These are phyloP conservation scores for Hippoglossus hippoglossus DNA, from an alignment of 2,797 vertebrate genomes.

Conservation along the genomic window DNA sequence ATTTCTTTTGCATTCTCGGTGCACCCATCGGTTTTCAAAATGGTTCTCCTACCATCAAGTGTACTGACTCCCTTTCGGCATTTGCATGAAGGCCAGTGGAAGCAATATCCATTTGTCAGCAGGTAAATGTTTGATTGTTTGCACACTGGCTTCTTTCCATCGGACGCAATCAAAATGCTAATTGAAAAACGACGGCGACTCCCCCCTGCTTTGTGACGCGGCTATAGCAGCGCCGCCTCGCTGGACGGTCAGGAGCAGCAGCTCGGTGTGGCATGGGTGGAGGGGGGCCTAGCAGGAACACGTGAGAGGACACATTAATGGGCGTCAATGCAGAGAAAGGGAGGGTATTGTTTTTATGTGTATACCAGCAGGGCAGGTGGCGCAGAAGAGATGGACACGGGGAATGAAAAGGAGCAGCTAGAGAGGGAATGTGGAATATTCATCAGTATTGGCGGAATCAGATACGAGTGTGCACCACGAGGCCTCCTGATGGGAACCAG, in stretches of 20 bases:
- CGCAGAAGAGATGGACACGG: background rate
- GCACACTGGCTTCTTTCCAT: slow-evolving; percentile 57
- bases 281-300: slow-evolving; percentile 31
- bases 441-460: slow-evolving; percentile 49
- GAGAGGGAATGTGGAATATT: slow-evolving; percentile 5
- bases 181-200: slow-evolving; percentile 70
- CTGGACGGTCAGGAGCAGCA: slow-evolving; percentile 38
- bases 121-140: slow-evolving; percentile 75
- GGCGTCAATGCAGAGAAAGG: background rate
- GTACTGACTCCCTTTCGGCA: slow-evolving; percentile 42
- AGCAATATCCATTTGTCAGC: slow-evolving; percentile 62
- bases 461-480: slow-evolving; percentile 51
- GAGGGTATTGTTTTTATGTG: background rate
- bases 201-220: slow-evolving; percentile 44
- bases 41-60: slow-evolving; percentile 35
- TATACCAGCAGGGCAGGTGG: background rate
- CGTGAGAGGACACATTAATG: background rate
- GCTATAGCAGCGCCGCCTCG: slow-evolving; percentile 50
- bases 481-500: slow-evolving; percentile 65
- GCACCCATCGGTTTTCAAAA: slow-evolving; percentile 45
- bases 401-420: slow-evolving; percentile 12
- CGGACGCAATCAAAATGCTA: slow-evolving; percentile 80
- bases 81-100: slow-evolving; percentile 62
- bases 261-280: slow-evolving; percentile 20
- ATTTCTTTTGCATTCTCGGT: slow-evolving; percentile 32